Conservation (phyloP, 1,140 invertebrate genomes). For the Eriosoma lanigerum region DNA sequence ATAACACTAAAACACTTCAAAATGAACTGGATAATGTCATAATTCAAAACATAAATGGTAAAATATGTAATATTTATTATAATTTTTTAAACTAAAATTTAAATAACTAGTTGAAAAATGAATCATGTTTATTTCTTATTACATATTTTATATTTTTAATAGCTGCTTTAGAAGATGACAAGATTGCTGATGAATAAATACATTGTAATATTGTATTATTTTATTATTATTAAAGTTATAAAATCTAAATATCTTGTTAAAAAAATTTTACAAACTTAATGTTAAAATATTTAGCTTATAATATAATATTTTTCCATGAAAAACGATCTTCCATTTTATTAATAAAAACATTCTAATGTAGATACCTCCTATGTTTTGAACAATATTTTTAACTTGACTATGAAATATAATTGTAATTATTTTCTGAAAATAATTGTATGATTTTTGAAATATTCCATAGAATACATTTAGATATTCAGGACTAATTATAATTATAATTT, state of each 20-base stretch:
- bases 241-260: background rate
- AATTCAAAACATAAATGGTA: constrained; percentile 30
- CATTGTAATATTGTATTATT: background rate
- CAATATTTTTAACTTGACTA: background rate
- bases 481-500: no score
- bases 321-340: constrained; percentile 11
- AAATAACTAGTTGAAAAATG: background rate
- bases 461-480: no score
- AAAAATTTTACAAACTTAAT: background rate
- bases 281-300: background rate
- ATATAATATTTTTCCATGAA: background rate
- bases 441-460: no score
- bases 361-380: background rate
- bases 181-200: background rate
- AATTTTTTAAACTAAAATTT: background rate
- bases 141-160: background rate
- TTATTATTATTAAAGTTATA: background rate
- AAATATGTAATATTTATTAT: background rate
- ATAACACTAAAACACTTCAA: constrained; percentile 6
- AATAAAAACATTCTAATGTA: no score
- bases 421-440: no score
- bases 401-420: no score
- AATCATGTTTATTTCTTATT: no score
- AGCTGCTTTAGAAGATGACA: constrained; percentile 29
- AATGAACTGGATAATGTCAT: constrained; percentile 35